phyloP scores from a whole-genome alignment of 2,888 invertebrate genomes.

The Idaea biselata region DNA sequence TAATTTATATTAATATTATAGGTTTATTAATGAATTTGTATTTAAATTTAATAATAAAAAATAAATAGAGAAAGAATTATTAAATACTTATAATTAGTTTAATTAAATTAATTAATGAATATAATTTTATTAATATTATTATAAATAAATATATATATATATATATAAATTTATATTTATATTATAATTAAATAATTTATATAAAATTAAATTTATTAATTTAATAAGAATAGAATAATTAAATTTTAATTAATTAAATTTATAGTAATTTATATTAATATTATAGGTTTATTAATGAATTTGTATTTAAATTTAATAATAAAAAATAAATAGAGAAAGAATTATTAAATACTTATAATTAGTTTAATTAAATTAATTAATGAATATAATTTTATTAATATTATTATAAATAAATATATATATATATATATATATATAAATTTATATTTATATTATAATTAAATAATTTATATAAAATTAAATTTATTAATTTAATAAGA shows the following conservation, averaged over 20 bases:
- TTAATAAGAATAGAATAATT: slow-evolving; percentile 5
- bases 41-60: slow-evolving; percentile 40
- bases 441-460: slow-evolving; percentile 34
- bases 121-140: slow-evolving; percentile 11
- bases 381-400: slow-evolving; percentile 13
- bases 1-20: slow-evolving; percentile 9
- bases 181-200: slow-evolving; percentile 13
- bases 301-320: slow-evolving; percentile 15
- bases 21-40: slow-evolving; percentile 29
- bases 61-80: slow-evolving; percentile 31
- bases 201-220: slow-evolving; percentile 6
- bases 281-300: slow-evolving; percentile 11
- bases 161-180: slow-evolving; percentile 12
- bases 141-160: slow-evolving; percentile 16
- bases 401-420: slow-evolving; percentile 15
- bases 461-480: neutral
- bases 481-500: slow-evolving; percentile 9
- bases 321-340: slow-evolving; percentile 9
- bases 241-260: slow-evolving; percentile 6
- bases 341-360: slow-evolving; percentile 12
- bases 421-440: slow-evolving; percentile 21
- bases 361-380: slow-evolving; percentile 12
- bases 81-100: slow-evolving; percentile 26
- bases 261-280: slow-evolving; percentile 14
- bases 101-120: slow-evolving; percentile 8